Conservation (phyloP, 2,888 invertebrate species). For the Clivina fossor region DNA sequence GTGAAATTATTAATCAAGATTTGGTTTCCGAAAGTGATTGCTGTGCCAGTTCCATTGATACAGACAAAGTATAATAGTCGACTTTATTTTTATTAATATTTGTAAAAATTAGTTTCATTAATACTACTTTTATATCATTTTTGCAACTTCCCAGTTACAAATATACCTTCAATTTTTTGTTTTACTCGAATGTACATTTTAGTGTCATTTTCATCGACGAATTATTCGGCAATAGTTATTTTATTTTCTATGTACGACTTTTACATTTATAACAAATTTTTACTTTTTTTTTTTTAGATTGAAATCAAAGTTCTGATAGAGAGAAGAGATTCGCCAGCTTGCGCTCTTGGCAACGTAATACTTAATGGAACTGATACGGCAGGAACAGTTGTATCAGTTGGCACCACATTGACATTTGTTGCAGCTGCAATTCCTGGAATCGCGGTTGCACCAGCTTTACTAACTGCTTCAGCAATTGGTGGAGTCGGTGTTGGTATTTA, state of each 20-base stretch:
- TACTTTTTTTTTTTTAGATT: neutral
- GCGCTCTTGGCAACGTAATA: conserved; percentile 4
- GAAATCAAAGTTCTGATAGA: conserved; percentile 14
- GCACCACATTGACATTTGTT: conserved; percentile 20
- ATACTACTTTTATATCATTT: too few relatives aligned
- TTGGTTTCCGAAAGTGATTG: too few relatives aligned
- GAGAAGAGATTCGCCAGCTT: conserved; percentile 15
- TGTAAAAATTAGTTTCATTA: neutral
- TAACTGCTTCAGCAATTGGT: conserved; percentile 21
- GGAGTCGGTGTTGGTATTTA: conserved; percentile 29
- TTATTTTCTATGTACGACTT: neutral
- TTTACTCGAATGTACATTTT: too few relatives aligned
- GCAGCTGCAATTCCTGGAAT: conserved; percentile 26
- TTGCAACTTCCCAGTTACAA: neutral
- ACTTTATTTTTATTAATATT: neutral
- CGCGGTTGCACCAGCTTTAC: conserved; percentile 23
- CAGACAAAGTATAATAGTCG: too few relatives aligned
- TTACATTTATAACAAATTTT: neutral
- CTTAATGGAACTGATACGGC: conserved; percentile 25
- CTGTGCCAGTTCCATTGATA: too few relatives aligned
- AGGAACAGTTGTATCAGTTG: conserved; percentile 27
- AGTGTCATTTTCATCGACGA: too few relatives aligned
- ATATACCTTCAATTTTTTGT: too few relatives aligned
- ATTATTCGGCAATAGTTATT: neutral
- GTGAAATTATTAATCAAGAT: conserved; percentile 43